Base-by-base conservation (phyloP, 2,888 invertebrate genomes). In the Noctua comes region DNA sequence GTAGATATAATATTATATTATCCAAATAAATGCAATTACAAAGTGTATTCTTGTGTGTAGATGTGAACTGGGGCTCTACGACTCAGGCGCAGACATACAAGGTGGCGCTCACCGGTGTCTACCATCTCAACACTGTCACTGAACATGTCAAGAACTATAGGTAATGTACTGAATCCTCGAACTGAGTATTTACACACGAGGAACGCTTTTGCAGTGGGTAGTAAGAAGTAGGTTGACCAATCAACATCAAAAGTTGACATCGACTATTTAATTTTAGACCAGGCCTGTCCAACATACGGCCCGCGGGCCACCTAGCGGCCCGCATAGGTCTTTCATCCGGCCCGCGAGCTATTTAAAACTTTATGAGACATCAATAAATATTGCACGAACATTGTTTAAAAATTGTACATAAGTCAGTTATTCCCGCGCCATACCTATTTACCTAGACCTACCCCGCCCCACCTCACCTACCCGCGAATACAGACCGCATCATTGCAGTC, bases 11-110 rank as follows among this genome's bases (percentile, higher is more conserved):
- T 31, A 59, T 27, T 7, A 18, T 31, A 59, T 27, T 7, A 59
- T 6, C 27, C 16, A 57, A n/a, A 57, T 57, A 2, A 27, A 16
- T 16, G 27, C n/a, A 59, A 57, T n/a, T 0, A n/a, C 13, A 13
- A 7, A 7, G 0, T 27, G 6, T 57, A 27, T 62, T 18, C 21
- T 62, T 18, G 3, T 40, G 16, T 40, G 5, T 43, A 66, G 99
- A 99, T 93, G 99, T 99, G 3, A 99, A 99, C 95, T 99, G 99
- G 99, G 99, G 99, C 7, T 99, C 99, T 0, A 99, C 99, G 5
- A 99, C 99, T 1, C 99, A 99, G 93, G 99, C 99, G 13, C 99
- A 99, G 95, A 99, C 98, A 0, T 99, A 99, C 95, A 99, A 98
- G 92, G 98, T 98, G 82, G 99, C 99, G 0, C 95, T 99, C 66